Evolutionary conservation across 2,113 vertebrate genomes (phyloP), one percentile per base, ranked within the genome.

Genomic region (Marcusenius ussheri): DNA sequence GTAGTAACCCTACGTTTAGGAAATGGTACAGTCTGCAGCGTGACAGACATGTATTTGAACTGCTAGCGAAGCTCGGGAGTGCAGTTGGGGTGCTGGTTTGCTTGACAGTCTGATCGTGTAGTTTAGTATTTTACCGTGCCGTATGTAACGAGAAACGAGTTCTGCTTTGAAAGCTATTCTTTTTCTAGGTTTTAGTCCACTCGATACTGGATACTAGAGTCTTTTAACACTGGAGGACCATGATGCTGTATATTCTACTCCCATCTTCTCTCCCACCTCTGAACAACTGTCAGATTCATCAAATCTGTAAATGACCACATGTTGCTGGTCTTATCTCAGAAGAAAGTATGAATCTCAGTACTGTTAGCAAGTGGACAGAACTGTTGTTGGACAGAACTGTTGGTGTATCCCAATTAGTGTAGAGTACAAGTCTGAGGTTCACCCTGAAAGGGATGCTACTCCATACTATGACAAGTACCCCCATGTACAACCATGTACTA

Each of bases 21-120:
- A 46, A 62, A 84, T 89, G 89, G 89, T 89, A 89, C 42, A 31
- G 80, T 13, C 89, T 1, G 51, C 21, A 84, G 50, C 51, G 50
- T 35, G 89, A 85, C 21, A 31, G 51, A 31, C 89, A 45, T 19
- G 53, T 15, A 58, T 62, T 58, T 84, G 85, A 51, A 62, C 51
- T 45, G 51, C 13, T 56, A 83, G 24, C 80, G 42, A 5, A 17
- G 53, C 85, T 53, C 27, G 50, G 3, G n/a, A 5, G 6, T 27
- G 13, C 50, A 8, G 50, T n/a, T 27, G 5, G 21, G 45, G 0
- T 11, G 50, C 50, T 35, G 80, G 31, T 31, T 11, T 17, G 70
- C 70, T 42, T 8, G 35, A 7, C 0, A 19, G 5, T 10, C 0
- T 42, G 74, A 17, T 17, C 6, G 6, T 77, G 35, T 17, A 15